Evolutionary conservation across 2,888 invertebrate genomes (phyloP).

Genomic region (Malacosoma neustria): DNA sequence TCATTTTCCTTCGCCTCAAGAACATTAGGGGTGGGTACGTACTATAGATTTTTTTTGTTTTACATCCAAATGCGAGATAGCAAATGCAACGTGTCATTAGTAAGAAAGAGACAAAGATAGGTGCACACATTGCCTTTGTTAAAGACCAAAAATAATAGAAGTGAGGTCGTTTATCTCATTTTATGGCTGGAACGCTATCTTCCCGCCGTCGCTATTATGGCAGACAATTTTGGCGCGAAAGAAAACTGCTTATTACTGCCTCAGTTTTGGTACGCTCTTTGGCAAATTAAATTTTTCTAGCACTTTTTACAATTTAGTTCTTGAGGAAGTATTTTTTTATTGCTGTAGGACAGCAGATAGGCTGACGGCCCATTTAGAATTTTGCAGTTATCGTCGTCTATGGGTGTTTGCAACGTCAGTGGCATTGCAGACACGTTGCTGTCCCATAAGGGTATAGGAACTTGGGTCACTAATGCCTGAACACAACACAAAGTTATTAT

Average conservation of each 20-base stretch:
- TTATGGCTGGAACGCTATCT: slow-evolving; percentile 71
- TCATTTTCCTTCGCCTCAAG: slow-evolving; percentile 45
- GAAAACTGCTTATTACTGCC: slow-evolving; percentile 73
- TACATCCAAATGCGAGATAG: slow-evolving; percentile 51
- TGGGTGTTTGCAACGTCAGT: too few relatives aligned
- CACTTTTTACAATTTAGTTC: too few relatives aligned
- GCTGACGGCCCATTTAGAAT: too few relatives aligned
- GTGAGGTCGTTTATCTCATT: slow-evolving; percentile 74
- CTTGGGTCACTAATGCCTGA: too few relatives aligned
- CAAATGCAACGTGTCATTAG: slow-evolving; percentile 20
- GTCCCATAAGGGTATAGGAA: too few relatives aligned
- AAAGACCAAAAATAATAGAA: slow-evolving; percentile 74
- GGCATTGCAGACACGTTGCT: too few relatives aligned
- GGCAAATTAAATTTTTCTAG: slow-evolving; percentile 30
- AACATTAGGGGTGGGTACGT: slow-evolving; percentile 66
- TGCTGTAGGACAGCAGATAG: too few relatives aligned
- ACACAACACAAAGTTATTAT: too few relatives aligned
- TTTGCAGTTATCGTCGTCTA: too few relatives aligned
- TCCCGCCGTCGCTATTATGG: slow-evolving; percentile 68
- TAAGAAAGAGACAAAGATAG: slow-evolving; percentile 58
- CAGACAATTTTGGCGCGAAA: slow-evolving; percentile 74
- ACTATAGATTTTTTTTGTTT: slow-evolving; percentile 67
- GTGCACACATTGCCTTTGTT: slow-evolving; percentile 71
- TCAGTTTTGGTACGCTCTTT: slow-evolving; percentile 56
- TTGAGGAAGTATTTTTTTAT: too few relatives aligned